Percentiles rank a stretch among this genome's conserved stretches.
Conservation (phyloP, 2,113 vertebrate genomes). For the Syngnathus floridae region DNA sequence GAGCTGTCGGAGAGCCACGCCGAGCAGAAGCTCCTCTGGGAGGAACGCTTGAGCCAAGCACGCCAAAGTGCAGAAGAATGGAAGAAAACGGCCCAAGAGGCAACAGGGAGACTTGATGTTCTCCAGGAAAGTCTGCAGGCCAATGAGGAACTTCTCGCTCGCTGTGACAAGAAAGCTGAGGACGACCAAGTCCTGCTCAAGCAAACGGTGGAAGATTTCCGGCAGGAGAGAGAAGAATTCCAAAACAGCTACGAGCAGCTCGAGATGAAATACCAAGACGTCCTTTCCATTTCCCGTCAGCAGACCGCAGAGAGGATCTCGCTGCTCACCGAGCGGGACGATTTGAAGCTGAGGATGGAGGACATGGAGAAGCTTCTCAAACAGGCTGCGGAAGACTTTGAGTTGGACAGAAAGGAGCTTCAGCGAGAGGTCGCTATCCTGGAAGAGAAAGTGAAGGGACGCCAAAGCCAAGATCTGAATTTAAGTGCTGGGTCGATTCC, state of each 20-base stretch:
- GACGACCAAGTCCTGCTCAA: slow-evolving; percentile 59
- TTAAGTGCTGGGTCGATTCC: neutral
- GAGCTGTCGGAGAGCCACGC: slow-evolving; percentile 61
- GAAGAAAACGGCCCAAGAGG: slow-evolving; percentile 47
- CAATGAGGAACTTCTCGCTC: slow-evolving; percentile 49
- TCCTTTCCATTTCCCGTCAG: slow-evolving; percentile 36
- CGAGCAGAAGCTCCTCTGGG: slow-evolving; percentile 74
- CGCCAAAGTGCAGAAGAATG: slow-evolving; percentile 61
- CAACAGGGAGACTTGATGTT: neutral
- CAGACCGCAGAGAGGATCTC: slow-evolving; percentile 61
- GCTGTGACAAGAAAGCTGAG: slow-evolving; percentile 50
- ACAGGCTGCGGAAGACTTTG: slow-evolving; percentile 60
- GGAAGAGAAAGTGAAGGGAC: slow-evolving; percentile 58
- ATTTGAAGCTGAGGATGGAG: slow-evolving; percentile 60
- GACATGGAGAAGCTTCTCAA: slow-evolving; percentile 59
- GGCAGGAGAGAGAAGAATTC: slow-evolving; percentile 67
- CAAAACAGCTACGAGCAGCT: slow-evolving; percentile 52
- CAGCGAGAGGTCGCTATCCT: slow-evolving; percentile 52
- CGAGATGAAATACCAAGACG: slow-evolving; percentile 55
- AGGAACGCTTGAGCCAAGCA: slow-evolving; percentile 68
- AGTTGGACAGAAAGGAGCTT: slow-evolving; percentile 66
- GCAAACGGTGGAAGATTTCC: slow-evolving; percentile 63
- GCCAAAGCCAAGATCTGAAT: neutral
- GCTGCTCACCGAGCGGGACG: slow-evolving; percentile 62
- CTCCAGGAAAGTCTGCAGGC: slow-evolving; percentile 61